Evolutionary conservation across 2,888 invertebrate genomes (phyloP), one percentile per base, ranked within the genome.

Genomic region (Meloe dianella): DNA sequence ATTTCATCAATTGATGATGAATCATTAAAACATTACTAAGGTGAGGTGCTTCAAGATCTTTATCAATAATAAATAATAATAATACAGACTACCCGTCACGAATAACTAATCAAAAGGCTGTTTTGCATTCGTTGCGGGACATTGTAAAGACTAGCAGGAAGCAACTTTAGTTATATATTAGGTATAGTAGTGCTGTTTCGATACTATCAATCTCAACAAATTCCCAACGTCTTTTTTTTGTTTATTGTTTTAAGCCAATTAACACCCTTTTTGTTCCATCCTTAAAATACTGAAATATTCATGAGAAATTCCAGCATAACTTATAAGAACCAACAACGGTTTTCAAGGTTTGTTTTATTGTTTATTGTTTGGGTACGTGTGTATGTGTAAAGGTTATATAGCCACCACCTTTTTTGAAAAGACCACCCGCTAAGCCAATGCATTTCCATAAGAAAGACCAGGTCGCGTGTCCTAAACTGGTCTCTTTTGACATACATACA

Each of bases 391-490:
- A 47, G 47, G 20, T 47, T 47, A 47, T 47, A 9, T 10, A 47
- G 47, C 20, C 47, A 47, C 20, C 20, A 20, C 17, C 20, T 47
- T 47, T 47, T n/a, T 22, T 20, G 17, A 65, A 57, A 47, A 32
- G 51, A 59, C 64, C 71, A 73, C 70, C 66, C 66, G 67, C 20
- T 22, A 20, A 20, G 22, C 17, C n/a, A n/a, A 4, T 41, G 72
- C 72, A 77, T 75, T 75, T 77, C 76, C 77, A 76, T 77, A 77
- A 78, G 77, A 78, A 77, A 77, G 76, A 72, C 68, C 71, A 67
- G 64, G 71, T 76, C 75, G 77, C 77, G 77, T 77, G 78, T 73
- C 73, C 65, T 60, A 72, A 73, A 72, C 67, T 66, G 73, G 64
- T 63, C 38, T 41, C 32, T 47, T 38, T 29, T 41, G 38, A 20